Evolutionary conservation across 2,888 invertebrate genomes (phyloP).

Genomic region (Nipponacmea schrenckii): DNA sequence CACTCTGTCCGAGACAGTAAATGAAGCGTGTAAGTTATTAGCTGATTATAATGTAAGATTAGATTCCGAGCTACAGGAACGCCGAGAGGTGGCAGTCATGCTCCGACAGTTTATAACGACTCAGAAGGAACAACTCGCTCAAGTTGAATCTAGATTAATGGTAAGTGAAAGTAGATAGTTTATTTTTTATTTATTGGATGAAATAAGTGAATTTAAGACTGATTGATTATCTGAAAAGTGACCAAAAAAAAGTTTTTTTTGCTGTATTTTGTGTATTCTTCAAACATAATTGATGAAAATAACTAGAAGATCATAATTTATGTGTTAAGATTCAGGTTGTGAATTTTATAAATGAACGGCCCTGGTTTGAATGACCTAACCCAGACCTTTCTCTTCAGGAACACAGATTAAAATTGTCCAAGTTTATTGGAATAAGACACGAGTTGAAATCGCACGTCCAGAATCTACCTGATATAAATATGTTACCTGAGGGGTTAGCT

Average conservation of each 20-base stretch:
- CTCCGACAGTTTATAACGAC: slow-evolving; percentile 84
- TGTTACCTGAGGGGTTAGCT: slow-evolving; percentile 89
- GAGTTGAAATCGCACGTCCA: slow-evolving; percentile 93
- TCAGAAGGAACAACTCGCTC: slow-evolving; percentile 85
- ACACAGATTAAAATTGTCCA: slow-evolving; percentile 88
- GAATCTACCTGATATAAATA: slow-evolving; percentile 91
- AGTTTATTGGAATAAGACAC: slow-evolving; percentile 85
- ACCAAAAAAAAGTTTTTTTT: not conserved
- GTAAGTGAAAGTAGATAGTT: slow-evolving; percentile 70
- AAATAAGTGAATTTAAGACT: too few species aligned
- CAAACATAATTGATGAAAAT: not conserved
- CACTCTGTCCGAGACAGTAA: slow-evolving; percentile 83
- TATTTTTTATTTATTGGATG: too few species aligned
- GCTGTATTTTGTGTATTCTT: not conserved
- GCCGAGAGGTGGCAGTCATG: slow-evolving; percentile 87
- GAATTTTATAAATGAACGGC: too few species aligned
- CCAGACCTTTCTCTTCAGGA: slow-evolving; percentile 75
- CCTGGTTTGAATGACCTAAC: too few species aligned
- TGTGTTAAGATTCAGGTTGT: too few species aligned
- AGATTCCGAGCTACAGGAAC: slow-evolving; percentile 87
- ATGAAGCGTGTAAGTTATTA: slow-evolving; percentile 86
- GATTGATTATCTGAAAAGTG: too few species aligned
- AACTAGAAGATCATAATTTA: too few species aligned
- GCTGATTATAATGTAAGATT: slow-evolving; percentile 90
- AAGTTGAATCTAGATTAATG: slow-evolving; percentile 88